Conservation (phyloP, 2,888 invertebrate species). For the Eulithis prunata region DNA sequence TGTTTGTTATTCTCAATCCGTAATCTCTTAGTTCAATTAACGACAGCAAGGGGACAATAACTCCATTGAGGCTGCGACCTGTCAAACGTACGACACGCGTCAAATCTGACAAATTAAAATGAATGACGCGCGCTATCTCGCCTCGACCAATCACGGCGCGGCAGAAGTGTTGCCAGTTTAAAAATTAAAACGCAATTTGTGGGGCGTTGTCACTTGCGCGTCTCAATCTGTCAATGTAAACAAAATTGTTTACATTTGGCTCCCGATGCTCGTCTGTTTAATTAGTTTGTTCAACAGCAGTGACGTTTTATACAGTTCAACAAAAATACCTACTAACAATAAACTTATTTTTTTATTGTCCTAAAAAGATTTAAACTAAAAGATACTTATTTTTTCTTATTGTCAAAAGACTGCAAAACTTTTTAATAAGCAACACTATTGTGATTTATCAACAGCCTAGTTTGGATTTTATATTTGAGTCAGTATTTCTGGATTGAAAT, state of each 20-base stretch:
- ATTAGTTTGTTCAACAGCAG: conserved; percentile 42
- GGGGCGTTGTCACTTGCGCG: conserved; percentile 54
- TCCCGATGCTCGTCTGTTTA: conserved; percentile 49
- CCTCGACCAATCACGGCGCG: conserved; percentile 61
- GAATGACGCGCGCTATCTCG: conserved; percentile 76
- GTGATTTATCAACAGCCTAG: too few relatives aligned
- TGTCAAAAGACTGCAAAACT: too few relatives aligned
- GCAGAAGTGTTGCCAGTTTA: conserved; percentile 73
- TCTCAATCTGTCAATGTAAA: conserved; percentile 77
- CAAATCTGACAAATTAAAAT: conserved; percentile 77
- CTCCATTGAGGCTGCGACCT: conserved; percentile 36
- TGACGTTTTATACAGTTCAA: conserved; percentile 23
- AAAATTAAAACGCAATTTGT: conserved; percentile 79
- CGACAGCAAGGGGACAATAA: conserved; percentile 41
- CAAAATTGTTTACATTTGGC: conserved; percentile 71
- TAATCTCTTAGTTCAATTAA: conserved; percentile 48
- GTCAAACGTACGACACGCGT: conserved; percentile 54
- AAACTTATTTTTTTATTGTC: too few relatives aligned
- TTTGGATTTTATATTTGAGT: too few relatives aligned
- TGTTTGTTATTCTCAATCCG: conserved; percentile 37
- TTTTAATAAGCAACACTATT: too few relatives aligned
- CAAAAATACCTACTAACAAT: background rate
- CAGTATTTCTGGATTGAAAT: background rate
- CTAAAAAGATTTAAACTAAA: too few relatives aligned
- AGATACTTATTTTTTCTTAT: too few relatives aligned